phyloP scores from a whole-genome alignment of 2,113 vertebrate species.

The Eidolon helvum region DNA sequence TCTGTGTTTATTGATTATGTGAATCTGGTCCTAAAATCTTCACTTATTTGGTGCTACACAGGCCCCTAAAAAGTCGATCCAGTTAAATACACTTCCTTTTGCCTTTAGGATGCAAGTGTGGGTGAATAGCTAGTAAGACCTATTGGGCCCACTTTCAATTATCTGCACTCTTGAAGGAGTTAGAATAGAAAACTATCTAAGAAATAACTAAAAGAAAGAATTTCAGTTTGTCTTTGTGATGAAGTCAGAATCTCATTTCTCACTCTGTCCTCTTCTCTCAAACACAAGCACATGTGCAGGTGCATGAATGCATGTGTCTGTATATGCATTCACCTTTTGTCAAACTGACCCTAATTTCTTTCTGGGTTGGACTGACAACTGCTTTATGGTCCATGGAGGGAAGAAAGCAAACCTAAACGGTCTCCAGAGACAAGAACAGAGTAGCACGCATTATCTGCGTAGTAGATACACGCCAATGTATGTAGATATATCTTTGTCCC shows the following conservation, averaged over 20 bases:
- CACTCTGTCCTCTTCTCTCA: background rate
- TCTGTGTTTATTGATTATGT: background rate
- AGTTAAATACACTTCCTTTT: background rate
- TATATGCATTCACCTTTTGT: background rate
- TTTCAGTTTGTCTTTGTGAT: background rate
- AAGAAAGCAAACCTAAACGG: background rate
- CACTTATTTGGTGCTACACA: background rate
- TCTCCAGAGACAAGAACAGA: background rate
- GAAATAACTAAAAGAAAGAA: conserved; percentile 4
- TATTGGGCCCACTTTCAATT: background rate
- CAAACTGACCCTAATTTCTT: background rate
- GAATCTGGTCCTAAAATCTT: background rate
- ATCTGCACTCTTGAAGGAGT: background rate
- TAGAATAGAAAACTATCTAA: background rate
- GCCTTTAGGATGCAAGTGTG: background rate
- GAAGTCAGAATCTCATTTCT: background rate
- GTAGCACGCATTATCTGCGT: background rate
- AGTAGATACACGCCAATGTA: background rate
- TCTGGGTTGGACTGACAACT: background rate
- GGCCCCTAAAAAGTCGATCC: background rate
- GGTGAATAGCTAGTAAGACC: background rate
- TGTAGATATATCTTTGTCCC: background rate
- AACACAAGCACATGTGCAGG: background rate
- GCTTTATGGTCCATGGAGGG: background rate
- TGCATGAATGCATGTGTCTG: background rate